Conservation (phyloP, 2,888 invertebrate species). For the Escarpia spicata region DNA sequence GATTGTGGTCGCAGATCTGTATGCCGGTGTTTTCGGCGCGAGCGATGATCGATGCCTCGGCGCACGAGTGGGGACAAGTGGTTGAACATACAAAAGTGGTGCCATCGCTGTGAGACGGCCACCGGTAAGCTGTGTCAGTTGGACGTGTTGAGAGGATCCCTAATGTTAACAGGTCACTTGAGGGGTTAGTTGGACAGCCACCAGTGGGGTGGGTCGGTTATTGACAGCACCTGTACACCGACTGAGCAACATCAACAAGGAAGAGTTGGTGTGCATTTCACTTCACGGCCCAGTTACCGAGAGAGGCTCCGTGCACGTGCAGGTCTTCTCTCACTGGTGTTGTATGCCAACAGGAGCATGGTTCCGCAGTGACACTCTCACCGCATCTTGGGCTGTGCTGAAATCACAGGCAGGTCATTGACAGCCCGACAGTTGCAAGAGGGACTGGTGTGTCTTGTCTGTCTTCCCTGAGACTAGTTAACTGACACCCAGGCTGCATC, state of each 20-base stretch:
- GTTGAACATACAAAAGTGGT: not conserved
- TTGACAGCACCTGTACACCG: not conserved
- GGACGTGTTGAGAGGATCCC: not conserved
- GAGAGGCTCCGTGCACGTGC: not conserved
- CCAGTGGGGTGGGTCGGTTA: not conserved
- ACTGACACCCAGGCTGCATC: not conserved
- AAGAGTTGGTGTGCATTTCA: not conserved
- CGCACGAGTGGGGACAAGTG: not conserved
- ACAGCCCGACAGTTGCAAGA: not conserved
- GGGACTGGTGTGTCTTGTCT: not conserved
- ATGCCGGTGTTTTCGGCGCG: too few species aligned
- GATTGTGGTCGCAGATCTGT: not conserved
- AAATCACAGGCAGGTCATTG: slow-evolving; percentile 12
- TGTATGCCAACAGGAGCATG: not conserved
- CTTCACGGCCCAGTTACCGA: not conserved
- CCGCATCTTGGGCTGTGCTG: not conserved
- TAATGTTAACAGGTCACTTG: not conserved
- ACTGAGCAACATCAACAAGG: not conserved
- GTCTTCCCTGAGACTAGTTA: not conserved
- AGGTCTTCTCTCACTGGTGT: not conserved
- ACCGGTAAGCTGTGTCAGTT: not conserved
- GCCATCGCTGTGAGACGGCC: not conserved
- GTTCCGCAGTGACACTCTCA: not conserved
- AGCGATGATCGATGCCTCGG: not conserved
- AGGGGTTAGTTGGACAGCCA: not conserved